Percentiles rank a stretch among this genome's conserved stretches.
Conservation (phyloP, 2,797 vertebrate genomes). For the Intellagama lesueurii region DNA sequence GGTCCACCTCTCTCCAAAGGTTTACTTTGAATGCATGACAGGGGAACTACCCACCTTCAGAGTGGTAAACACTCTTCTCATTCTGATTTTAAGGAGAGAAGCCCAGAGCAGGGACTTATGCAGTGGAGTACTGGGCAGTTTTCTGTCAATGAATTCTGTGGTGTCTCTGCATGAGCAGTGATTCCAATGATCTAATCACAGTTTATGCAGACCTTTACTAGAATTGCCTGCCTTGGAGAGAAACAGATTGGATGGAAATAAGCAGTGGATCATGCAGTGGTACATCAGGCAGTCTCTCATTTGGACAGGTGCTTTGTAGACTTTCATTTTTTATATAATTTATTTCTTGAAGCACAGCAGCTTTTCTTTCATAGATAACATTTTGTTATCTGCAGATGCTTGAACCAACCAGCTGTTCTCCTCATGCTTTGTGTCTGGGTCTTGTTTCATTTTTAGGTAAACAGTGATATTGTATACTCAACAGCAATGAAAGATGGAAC, state of each 20-base stretch:
- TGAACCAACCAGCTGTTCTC: neutral
- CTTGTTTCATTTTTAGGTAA: conserved; percentile 82
- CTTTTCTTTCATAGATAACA: neutral
- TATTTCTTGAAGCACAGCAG: neutral
- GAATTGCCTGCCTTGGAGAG: neutral
- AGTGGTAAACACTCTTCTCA: neutral
- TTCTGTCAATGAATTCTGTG: neutral
- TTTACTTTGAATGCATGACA: neutral
- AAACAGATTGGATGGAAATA: neutral
- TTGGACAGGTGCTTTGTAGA: neutral
- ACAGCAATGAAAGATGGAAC: conserved; percentile 84
- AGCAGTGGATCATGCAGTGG: neutral
- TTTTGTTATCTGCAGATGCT: neutral
- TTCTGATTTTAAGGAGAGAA: neutral
- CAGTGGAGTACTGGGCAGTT: neutral
- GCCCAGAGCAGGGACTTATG: neutral
- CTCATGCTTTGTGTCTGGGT: conserved; percentile 30
- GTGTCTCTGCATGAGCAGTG: neutral
- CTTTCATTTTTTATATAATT: neutral
- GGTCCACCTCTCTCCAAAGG: no score
- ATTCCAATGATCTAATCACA: neutral
- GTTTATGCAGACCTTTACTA: neutral
- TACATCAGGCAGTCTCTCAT: neutral
- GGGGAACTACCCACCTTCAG: neutral
- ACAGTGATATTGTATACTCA: conserved; percentile 92